A percentile compares a stretch with the other conserved stretches of the same genome.
Conservation (phyloP, 2,113 vertebrate species). For the Platichthys stellatus region DNA sequence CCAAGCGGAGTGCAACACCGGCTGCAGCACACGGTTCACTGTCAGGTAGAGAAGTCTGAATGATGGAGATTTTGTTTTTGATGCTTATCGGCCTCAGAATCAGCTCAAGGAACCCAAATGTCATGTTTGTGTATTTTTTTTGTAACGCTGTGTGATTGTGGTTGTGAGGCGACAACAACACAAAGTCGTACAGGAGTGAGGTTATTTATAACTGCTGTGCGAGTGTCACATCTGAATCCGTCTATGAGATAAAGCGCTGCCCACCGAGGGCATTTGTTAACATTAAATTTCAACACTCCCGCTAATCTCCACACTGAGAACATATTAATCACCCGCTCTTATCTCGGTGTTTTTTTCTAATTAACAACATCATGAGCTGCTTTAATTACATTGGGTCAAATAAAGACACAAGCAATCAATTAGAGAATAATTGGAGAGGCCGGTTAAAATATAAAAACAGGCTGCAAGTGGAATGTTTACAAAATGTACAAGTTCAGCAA, state of each 20-base stretch:
- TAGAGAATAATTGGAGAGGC: not conserved
- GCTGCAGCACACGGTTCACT: not conserved
- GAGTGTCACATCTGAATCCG: constrained; percentile 1
- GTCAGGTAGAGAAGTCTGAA: not conserved
- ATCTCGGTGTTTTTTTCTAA: constrained; percentile 59
- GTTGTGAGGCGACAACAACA: not conserved
- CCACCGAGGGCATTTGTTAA: not conserved
- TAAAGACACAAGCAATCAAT: constrained; percentile 48
- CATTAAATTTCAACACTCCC: not conserved
- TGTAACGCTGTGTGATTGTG: too few species aligned
- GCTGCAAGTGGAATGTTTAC: too few species aligned
- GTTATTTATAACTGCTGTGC: constrained; percentile 5
- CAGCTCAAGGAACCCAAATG: not conserved
- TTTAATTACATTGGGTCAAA: constrained; percentile 41
- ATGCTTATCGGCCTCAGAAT: not conserved
- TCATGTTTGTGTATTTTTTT: not conserved
- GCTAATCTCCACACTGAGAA: constrained; percentile 25
- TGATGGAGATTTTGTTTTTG: not conserved
- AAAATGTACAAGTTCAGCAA: too few species aligned
- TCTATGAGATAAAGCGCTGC: not conserved
- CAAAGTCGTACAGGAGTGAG: not conserved
- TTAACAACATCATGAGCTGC: constrained; percentile 50
- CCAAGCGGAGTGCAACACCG: constrained; percentile 17
- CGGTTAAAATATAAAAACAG: not conserved
- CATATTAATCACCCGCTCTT: constrained; percentile 43